Evolutionary conservation across 2,888 invertebrate genomes (phyloP).

Genomic region (Chrysolina oricalcia): DNA sequence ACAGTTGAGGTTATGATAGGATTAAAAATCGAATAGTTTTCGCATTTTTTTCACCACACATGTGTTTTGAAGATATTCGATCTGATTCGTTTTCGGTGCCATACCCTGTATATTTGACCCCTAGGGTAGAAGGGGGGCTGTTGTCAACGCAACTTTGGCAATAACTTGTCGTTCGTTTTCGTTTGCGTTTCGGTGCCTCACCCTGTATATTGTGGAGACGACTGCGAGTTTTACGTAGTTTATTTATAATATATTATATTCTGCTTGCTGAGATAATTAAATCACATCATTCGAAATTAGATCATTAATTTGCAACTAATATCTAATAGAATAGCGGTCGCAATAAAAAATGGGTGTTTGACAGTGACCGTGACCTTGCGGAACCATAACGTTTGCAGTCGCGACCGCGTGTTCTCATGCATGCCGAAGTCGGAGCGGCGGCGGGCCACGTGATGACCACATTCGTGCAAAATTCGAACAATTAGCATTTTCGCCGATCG

Average conservation of each 20-base stretch:
- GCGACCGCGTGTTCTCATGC: slow-evolving; percentile 35
- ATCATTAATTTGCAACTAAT: neutral
- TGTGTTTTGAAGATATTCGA: too few relatives aligned
- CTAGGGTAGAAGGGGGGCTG: too few relatives aligned
- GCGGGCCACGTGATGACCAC: slow-evolving; percentile 21
- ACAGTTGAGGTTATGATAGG: too few relatives aligned
- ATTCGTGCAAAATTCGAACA: slow-evolving; percentile 46
- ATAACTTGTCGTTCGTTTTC: too few relatives aligned
- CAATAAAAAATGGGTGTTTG: slow-evolving; percentile 46
- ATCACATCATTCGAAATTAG: slow-evolving; percentile 4
- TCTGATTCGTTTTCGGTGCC: too few relatives aligned
- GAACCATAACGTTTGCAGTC: slow-evolving; percentile 38
- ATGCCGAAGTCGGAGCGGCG: slow-evolving; percentile 31
- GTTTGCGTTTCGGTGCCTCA: too few relatives aligned
- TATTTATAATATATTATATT: neutral
- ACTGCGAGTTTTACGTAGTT: too few relatives aligned
- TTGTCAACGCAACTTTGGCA: too few relatives aligned
- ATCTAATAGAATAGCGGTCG: neutral
- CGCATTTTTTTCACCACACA: too few relatives aligned
- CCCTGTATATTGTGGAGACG: too few relatives aligned
- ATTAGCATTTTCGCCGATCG: slow-evolving; percentile 60
- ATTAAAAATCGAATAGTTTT: too few relatives aligned
- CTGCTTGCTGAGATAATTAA: neutral
- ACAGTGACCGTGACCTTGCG: slow-evolving; percentile 61
- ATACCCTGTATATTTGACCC: too few relatives aligned